These are phyloP conservation scores for Scomber japonicus DNA, from an alignment of 2,113 vertebrate species.

Conservation along the genomic window DNA sequence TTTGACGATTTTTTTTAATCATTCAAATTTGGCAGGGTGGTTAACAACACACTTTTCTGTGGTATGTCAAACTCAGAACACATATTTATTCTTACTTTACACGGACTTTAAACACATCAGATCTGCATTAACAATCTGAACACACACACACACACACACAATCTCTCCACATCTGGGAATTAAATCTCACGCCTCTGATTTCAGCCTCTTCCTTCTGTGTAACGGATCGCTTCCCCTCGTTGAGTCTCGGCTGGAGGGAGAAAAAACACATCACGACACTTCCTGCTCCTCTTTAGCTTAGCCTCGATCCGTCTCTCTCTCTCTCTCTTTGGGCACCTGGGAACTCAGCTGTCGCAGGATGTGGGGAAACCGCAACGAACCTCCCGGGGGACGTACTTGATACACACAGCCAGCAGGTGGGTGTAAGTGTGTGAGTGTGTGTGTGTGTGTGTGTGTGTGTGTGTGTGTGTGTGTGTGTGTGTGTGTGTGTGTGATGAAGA, in stretches of 20 bases:
- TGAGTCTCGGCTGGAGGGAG: not conserved
- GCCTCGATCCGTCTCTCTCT: not conserved
- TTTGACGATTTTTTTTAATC: too few relatives aligned
- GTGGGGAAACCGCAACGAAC: conserved; percentile 87
- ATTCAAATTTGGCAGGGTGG: too few relatives aligned
- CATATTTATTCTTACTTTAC: too few relatives aligned
- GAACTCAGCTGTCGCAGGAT: conserved; percentile 84
- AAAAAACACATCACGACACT: not conserved
- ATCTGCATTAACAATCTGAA: not conserved
- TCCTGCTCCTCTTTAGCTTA: conserved; percentile 11
- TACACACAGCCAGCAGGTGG: conserved; percentile 29
- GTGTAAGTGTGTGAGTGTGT: conserved; percentile 20
- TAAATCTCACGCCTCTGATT: not conserved
- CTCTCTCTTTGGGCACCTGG: conserved; percentile 84
- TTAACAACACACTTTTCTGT: too few relatives aligned
- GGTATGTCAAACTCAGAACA: not conserved
- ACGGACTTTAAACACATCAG: not conserved
- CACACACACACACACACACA: too few relatives aligned
- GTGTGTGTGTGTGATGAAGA: conserved; percentile 8
- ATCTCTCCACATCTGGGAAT: not conserved
- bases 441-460: conserved; percentile 25
- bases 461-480: conserved; percentile 26
- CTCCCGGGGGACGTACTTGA: conserved; percentile 71
- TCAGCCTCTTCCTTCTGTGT: not conserved
- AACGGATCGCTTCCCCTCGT: not conserved